Base-by-base conservation (phyloP, 1,140 invertebrate species). In the Pogonomyrmex barbatus region DNA sequence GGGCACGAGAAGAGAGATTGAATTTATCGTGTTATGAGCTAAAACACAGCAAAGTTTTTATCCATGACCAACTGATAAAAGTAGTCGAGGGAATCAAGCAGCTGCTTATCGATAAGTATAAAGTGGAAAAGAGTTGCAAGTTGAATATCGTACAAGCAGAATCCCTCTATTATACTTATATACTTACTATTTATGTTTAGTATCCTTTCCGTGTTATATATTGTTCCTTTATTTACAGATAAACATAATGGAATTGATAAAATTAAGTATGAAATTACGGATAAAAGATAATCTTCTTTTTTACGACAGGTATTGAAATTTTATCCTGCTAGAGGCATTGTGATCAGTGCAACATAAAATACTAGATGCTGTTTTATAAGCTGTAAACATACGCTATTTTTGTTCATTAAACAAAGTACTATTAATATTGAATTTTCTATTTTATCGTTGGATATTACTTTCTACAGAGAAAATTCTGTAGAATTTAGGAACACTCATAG, bases 1-100 rank as follows among this genome's bases (percentile, higher is more conserved):
- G 10, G 42, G 4, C 68, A 85, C 75, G 89, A 91, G 84, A 82
- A 87, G 54, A 45, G 84, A 88, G 78, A 92, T 93, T 90, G 86
- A 91, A 91, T 93, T 92, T 90, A 90, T 91, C 83, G 87, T 86
- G 81, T 91, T 89, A 76, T 78, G 52, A 14, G 76, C 70, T 81
- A 85, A 89, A 89, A 90, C 90, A 90, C 90, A 91, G 89, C 90
- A 84, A 92, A 92, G 84, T 92, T 91, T 24, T 88, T 56, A n/a
- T 33, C 76, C 70, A 24, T 68, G 63, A 58, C 33, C 60, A 75
- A 90, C 86, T 86, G 89, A 92, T 91, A 90, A 92, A 92, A 86
- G 88, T 87, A 89, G 81, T 88, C 82, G 70, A 50, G 36, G 12
- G 4, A 70, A 50, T 9, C 30, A n/a, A 33, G n/a, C 30, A 42